These are phyloP conservation scores for Molanna angustata DNA, from an alignment of 2,888 invertebrate genomes.

Conservation along the genomic window DNA sequence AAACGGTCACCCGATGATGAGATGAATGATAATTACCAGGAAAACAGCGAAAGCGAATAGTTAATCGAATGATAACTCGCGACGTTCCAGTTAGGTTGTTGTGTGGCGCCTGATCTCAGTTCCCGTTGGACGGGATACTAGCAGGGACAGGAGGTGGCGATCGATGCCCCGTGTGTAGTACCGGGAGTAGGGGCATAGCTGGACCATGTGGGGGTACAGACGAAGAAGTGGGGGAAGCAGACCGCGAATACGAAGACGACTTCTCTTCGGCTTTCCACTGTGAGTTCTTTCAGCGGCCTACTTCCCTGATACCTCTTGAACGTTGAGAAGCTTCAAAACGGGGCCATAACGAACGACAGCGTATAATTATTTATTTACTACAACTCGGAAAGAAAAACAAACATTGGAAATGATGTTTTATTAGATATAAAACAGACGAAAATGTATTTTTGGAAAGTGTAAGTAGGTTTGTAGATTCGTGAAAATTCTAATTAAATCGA, in stretches of 20 bases:
- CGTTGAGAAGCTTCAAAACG: too few species aligned
- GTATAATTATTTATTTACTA: too few species aligned
- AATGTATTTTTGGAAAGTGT: too few species aligned
- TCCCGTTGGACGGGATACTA: conserved; percentile 15
- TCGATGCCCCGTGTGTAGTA: conserved; percentile 18
- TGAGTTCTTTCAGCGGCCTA: conserved; percentile 16
- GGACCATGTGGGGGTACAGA: conserved; percentile 8
- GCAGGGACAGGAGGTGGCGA: conserved; percentile 20
- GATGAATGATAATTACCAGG: conserved; percentile 20
- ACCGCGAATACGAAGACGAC: conserved; percentile 17
- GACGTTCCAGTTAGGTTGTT: conserved; percentile 14
- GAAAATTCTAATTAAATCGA: too few species aligned
- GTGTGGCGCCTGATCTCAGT: conserved; percentile 17
- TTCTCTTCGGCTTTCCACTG: conserved; percentile 6
- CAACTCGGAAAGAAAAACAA: too few species aligned
- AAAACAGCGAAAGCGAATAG: conserved; percentile 14
- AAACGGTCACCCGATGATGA: too few species aligned
- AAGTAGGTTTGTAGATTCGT: too few species aligned
- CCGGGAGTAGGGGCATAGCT: conserved; percentile 12
- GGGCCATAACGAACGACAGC: too few species aligned
- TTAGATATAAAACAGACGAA: too few species aligned
- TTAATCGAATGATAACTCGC: conserved; percentile 10
- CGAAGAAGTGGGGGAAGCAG: neutral
- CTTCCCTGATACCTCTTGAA: conserved; percentile 13
- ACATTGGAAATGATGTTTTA: too few species aligned